Percentiles rank a stretch among this genome's conserved stretches.
These are phyloP conservation scores for Pteria penguin DNA, from an alignment of 2,888 invertebrate species.

Conservation along the genomic window DNA sequence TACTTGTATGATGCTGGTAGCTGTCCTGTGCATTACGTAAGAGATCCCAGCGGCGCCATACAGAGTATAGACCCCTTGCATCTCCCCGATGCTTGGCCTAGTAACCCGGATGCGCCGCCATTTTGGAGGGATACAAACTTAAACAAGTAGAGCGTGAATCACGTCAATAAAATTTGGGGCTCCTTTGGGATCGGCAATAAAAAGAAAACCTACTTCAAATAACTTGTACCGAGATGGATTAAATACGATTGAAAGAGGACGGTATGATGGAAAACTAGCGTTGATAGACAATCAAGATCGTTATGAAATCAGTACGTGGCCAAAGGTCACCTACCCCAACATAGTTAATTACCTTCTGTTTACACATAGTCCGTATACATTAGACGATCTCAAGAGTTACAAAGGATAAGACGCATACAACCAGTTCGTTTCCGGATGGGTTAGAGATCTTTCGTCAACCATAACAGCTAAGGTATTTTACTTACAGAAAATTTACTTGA, in stretches of 20 bases:
- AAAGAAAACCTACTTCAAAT: no score
- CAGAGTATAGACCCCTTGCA: no score
- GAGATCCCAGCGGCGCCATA: no score
- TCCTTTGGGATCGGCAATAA: no score
- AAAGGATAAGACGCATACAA: constrained; percentile 45
- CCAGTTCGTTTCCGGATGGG: constrained; percentile 44
- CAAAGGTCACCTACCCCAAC: constrained; percentile 25
- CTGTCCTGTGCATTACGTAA: no score
- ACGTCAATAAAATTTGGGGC: no score
- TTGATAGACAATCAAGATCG: constrained; percentile 4
- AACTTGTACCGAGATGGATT: constrained; percentile 1
- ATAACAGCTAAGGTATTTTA: constrained; percentile 23
- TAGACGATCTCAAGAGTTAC: constrained; percentile 24
- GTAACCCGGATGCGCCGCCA: no score
- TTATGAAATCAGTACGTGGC: constrained; percentile 9
- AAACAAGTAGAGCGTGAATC: no score
- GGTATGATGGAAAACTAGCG: constrained; percentile 5
- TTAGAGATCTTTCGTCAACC: constrained; percentile 15
- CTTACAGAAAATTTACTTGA: no score
- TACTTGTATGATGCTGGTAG: no score
- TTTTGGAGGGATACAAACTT: no score
- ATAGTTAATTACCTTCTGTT: constrained; percentile 31
- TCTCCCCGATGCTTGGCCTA: no score
- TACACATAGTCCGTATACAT: constrained; percentile 20
- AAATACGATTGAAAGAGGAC: neutral